phyloP scores from a whole-genome alignment of 2,113 vertebrate genomes.

The Piprites chloris region DNA sequence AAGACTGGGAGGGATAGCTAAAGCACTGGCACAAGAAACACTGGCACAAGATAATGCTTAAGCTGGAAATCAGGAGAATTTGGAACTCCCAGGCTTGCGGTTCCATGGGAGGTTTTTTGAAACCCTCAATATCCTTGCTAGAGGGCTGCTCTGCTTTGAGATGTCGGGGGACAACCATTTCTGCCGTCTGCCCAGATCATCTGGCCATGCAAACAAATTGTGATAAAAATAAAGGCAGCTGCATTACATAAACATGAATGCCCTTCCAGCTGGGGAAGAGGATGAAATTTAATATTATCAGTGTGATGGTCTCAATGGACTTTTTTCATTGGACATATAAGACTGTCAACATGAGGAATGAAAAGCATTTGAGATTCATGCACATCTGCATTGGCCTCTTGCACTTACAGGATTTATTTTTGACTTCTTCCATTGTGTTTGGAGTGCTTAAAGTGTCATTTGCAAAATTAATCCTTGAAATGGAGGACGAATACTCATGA shows the following conservation, averaged over 20 bases:
- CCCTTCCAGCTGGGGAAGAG: background rate
- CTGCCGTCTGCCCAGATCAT: background rate
- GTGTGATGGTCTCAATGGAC: background rate
- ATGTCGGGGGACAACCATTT: background rate
- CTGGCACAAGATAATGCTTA: background rate
- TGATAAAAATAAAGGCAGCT: background rate
- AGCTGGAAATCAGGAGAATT: background rate
- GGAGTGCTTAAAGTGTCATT: conserved; percentile 22
- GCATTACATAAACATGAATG: background rate
- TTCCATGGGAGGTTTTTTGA: background rate
- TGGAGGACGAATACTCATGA: background rate
- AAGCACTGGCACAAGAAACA: background rate
- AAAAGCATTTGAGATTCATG: background rate
- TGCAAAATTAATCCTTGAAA: conserved; percentile 49
- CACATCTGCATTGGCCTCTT: conserved; percentile 36
- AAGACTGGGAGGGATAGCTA: background rate
- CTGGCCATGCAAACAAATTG: background rate
- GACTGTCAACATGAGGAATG: background rate
- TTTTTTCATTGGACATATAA: background rate
- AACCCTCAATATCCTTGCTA: background rate
- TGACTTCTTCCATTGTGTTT: conserved; percentile 26
- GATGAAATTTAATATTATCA: background rate
- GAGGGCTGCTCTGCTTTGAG: background rate
- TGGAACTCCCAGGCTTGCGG: background rate
- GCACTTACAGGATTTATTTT: conserved; percentile 43